Conservation (phyloP, 2,888 invertebrate genomes). For the Trimorus sp. region DNA sequence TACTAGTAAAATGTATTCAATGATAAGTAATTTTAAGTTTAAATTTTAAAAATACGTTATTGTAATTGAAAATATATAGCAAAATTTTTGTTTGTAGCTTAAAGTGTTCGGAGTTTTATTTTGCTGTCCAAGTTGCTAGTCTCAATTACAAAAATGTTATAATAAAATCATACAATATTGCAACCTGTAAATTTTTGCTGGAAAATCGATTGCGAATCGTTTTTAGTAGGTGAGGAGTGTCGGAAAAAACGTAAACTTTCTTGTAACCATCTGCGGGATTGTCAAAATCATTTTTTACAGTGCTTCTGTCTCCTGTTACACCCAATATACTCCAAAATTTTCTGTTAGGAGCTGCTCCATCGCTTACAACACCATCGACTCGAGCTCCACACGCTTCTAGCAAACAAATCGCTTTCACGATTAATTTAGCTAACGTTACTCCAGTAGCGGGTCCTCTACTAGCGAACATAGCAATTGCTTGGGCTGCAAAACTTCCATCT, state of each 20-base stretch:
- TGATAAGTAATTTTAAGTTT: too few species aligned
- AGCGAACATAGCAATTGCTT: conserved; percentile 39
- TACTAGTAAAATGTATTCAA: too few species aligned
- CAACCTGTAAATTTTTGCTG: conserved; percentile 10
- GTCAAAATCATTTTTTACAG: conserved; percentile 47
- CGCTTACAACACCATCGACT: conserved; percentile 60
- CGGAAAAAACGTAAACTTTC: conserved; percentile 62
- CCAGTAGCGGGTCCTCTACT: conserved; percentile 26
- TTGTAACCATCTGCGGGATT: conserved; percentile 60
- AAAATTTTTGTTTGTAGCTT: too few species aligned
- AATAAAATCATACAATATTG: too few species aligned
- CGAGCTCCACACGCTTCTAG: conserved; percentile 62
- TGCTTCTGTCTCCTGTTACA: conserved; percentile 38
- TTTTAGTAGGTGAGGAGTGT: conserved; percentile 62
- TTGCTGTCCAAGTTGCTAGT: too few species aligned
- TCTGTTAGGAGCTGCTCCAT: conserved; percentile 53
- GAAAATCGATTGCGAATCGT: conserved; percentile 21
- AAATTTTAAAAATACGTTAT: too few species aligned
- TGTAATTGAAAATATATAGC: too few species aligned
- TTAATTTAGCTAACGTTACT: conserved; percentile 33
- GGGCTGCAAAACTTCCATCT: conserved; percentile 11
- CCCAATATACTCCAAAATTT: conserved; percentile 60
- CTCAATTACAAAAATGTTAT: too few species aligned
- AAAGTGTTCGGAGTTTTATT: too few species aligned
- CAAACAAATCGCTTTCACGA: conserved; percentile 37